These are phyloP conservation scores for Zaprionus ornatus DNA, from an alignment of 1,140 invertebrate species.

Conservation along the genomic window DNA sequence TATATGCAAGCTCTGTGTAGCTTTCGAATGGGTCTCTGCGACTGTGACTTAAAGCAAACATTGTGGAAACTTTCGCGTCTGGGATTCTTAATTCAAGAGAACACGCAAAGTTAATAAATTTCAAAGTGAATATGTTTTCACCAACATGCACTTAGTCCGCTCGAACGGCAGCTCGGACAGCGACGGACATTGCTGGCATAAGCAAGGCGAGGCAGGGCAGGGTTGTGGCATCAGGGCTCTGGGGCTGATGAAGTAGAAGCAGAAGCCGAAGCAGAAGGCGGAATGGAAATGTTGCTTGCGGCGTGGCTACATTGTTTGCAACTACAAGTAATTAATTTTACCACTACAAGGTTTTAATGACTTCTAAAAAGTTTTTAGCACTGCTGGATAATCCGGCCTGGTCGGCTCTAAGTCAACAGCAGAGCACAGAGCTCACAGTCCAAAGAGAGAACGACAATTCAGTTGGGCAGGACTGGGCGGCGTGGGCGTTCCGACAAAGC, in stretches of 20 bases:
- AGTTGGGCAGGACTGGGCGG: background rate
- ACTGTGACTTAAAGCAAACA: conserved; percentile 62
- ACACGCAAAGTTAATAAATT: conserved; percentile 81
- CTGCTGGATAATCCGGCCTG: conserved; percentile 76
- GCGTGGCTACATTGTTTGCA: conserved; percentile 82
- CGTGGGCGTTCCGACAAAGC: conserved; percentile 72
- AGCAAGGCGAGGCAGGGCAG: conserved; percentile 6
- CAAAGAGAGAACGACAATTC: background rate
- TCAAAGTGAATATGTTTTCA: conserved; percentile 81
- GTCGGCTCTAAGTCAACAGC: conserved; percentile 65
- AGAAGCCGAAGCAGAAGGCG: conserved; percentile 2
- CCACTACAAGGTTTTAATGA: conserved; percentile 84
- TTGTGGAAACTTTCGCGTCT: conserved; percentile 75
- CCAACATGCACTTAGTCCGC: conserved; percentile 77
- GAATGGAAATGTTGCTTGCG: conserved; percentile 78
- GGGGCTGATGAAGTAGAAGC: conserved; percentile 1
- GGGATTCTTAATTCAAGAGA: conserved; percentile 78
- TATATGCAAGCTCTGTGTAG: conserved; percentile 24
- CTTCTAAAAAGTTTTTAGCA: conserved; percentile 83
- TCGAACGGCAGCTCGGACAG: conserved; percentile 32
- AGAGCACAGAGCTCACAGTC: background rate
- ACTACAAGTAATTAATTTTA: conserved; percentile 84
- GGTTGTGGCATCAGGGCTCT: background rate
- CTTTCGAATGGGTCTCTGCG: conserved; percentile 45
- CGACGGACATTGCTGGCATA: conserved; percentile 39